Base-by-base conservation (phyloP, 2,888 invertebrate genomes). In the Rotaria magnacalcarata region DNA sequence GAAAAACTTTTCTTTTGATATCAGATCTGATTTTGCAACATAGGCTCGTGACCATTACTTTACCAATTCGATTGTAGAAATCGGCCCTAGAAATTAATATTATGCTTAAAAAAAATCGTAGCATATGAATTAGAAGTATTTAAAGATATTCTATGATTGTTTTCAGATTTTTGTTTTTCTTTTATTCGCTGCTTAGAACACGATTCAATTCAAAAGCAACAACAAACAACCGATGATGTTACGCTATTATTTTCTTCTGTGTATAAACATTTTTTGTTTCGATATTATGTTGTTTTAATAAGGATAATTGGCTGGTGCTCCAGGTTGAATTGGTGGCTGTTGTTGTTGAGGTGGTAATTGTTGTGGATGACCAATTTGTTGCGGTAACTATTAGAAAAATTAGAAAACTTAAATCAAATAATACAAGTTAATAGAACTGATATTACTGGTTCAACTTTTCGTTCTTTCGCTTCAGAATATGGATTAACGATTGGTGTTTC, bases 401-500 rank as follows among this genome's bases (percentile, higher is more conserved):
- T 34, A 34, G 11, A 67, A 67, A 19, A 34, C 19, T 41, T 8
- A 10, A n/a, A 27, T 10, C 1, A 14, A 11, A 27, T 27, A 24
- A 11, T 11, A 60, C 2, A 2, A 60, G 4, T 19, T 54, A 60
- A 11, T 0, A 60, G 1, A 27, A 14, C 14, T 27, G 7, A n/a
- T 60, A 16, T 67, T 80, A 80, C 43, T 80, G 80, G 43, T 47
- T 80, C 80, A 4, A n/a, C n/a, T 80, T 80, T 80, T 43, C 47
- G 21, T 47, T 80, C 80, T 80, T 80, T 80, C 11, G 47, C 8
- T 80, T 80, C 80, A 0, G 80, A 80, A 24, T 47, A 47, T 80
- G 80, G 80, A 10, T 16, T 24, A 3, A 10, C 4, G 11, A 80
- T 47, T 24, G 80, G 43, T 47, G 47, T 47, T 47, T 80, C 80